A percentile compares a stretch with the other conserved stretches of the same genome.
Evolutionary conservation across 2,113 vertebrate genomes (phyloP).

Genomic region (Meles meles): DNA sequence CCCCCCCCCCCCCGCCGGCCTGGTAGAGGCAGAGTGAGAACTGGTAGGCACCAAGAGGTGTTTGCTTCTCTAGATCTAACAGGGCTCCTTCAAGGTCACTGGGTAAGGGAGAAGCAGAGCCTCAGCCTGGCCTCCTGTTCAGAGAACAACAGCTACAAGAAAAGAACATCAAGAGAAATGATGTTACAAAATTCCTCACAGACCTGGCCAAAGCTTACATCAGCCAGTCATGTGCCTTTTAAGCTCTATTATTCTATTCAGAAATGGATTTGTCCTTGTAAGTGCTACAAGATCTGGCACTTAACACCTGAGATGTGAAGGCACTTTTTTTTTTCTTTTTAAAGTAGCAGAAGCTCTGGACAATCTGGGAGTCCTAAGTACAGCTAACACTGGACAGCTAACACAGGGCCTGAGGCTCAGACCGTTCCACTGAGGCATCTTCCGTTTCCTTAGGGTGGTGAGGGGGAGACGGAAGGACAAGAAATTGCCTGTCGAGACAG

Average conservation of each 20-base stretch:
- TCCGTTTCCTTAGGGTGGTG: background rate
- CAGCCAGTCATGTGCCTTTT: constrained; percentile 35
- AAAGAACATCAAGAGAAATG: background rate
- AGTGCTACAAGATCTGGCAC: constrained; percentile 42
- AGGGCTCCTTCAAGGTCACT: background rate
- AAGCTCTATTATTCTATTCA: constrained; percentile 49
- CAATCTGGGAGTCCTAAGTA: background rate
- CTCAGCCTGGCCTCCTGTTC: background rate
- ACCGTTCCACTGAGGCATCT: background rate
- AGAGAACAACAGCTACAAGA: background rate
- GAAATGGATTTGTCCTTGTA: constrained; percentile 42
- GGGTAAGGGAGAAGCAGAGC: background rate
- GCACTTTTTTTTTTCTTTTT: background rate
- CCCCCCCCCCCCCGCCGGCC: background rate
- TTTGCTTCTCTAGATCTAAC: background rate
- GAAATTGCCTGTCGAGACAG: background rate
- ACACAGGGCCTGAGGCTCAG: background rate
- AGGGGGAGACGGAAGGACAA: background rate
- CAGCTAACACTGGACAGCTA: background rate
- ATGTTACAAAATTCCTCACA: background rate
- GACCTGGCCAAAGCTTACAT: constrained; percentile 28
- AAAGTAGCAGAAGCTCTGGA: background rate
- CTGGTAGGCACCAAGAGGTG: background rate
- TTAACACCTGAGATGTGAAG: constrained; percentile 52
- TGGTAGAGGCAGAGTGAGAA: background rate